phyloP scores from a whole-genome alignment of 2,113 vertebrate species.

The Cavia porcellus region DNA sequence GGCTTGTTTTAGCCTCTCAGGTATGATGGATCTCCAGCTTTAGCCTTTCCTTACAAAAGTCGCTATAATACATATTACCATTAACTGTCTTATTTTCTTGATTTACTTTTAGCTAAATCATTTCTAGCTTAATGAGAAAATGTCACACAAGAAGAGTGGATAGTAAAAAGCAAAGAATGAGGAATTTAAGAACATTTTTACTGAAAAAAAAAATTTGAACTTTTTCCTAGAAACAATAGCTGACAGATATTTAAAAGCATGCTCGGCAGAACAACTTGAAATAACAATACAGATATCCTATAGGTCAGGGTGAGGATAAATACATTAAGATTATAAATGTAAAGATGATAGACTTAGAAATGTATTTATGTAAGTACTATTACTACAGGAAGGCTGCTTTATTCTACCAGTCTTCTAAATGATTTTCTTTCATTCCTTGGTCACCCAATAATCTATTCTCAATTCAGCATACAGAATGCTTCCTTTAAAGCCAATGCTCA shows the following conservation, averaged over 20 bases:
- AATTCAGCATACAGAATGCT: not conserved
- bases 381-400: not conserved
- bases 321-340: not conserved
- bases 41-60: not conserved
- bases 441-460: not conserved
- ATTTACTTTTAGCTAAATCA: not conserved
- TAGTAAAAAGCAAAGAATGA: not conserved
- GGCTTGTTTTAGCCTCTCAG: too few relatives aligned
- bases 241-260: not conserved
- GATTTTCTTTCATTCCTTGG: not conserved
- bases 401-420: not conserved
- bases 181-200: slow-evolving; percentile 10
- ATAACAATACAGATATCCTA: not conserved
- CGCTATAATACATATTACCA: not conserved
- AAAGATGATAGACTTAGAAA: not conserved
- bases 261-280: not conserved
- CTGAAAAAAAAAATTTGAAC: not conserved
- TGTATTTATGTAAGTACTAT: not conserved
- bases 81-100: not conserved
- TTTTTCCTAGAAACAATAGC: slow-evolving; percentile 25
- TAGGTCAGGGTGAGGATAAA: not conserved
- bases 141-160: not conserved
- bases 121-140: not conserved
- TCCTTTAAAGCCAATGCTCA: not conserved
- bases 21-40: too few relatives aligned